Evolutionary conservation across 2,888 invertebrate species (phyloP), one percentile per base, ranked within the genome.

Genomic region (Chaetoderma sp.): DNA sequence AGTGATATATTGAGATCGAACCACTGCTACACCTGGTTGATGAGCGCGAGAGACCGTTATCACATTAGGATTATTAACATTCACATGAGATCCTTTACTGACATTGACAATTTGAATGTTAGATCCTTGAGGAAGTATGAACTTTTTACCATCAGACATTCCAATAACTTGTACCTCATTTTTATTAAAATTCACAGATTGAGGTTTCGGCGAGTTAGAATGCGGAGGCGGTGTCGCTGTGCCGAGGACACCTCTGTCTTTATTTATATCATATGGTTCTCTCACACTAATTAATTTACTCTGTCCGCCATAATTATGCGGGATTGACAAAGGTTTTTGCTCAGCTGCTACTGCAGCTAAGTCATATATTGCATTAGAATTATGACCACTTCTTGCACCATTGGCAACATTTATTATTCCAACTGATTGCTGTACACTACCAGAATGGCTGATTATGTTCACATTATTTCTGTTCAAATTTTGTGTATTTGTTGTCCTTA

Each of bases 281-380:
- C 55, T 42, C 13, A 61, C 54, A 13, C 45, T 61, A 13, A n/a
- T n/a, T 21, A 52, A 28, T 28, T 25, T 25, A 21, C 28, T 52
- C 18, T 52, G 28, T 13, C 8, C 13, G 16, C 52, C 28, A 25
- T 16, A 49, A 3, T 13, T 23, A 25, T 49, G 21, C 39, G 77
- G 74, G 45, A 82, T 77, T 52, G 76, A 71, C 28, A 82, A 63
- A 18, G 79, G 81, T 68, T 78, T 79, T 67, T 83, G 82, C 67
- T 81, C 80, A 27, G 82, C 78, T 59, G 83, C 81, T 50, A 81
- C 76, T 52, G 75, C 78, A 5, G 82, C 81, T 59, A 81, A 70
- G 67, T 81, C 80, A 63, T 80, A 78, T 60, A 83, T 81, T 28
- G 81, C 79, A 72, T 73, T 75, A 30, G 71, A 69, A 56, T 67